Evolutionary conservation across 35 echinoderm and acorn worm species (phyloP).

Genomic region (Apostichopus californicus): DNA sequence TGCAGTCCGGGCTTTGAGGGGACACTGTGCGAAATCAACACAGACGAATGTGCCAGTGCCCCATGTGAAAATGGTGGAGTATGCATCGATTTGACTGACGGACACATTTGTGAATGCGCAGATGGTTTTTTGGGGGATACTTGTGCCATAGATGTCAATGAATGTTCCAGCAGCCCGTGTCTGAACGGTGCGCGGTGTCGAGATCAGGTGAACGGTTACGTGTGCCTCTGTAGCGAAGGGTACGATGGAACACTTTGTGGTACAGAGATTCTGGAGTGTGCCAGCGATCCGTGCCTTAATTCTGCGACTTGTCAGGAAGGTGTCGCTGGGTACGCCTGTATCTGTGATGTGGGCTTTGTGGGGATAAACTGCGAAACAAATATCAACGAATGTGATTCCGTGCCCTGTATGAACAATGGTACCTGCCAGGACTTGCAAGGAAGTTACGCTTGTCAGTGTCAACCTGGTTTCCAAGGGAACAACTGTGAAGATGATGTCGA

Average conservation of each 20-base stretch:
- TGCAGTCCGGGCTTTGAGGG: constrained; percentile 51
- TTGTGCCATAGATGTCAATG: constrained; percentile 69
- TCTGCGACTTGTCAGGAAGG: constrained; percentile 76
- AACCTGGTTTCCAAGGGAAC: constrained; percentile 43
- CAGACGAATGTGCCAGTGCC: constrained; percentile 60
- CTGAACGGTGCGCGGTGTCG: constrained; percentile 35
- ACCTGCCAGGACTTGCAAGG: constrained; percentile 18
- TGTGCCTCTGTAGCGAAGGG: constrained; percentile 51
- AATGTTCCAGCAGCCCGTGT: constrained; percentile 61
- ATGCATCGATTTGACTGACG: constrained; percentile 61
- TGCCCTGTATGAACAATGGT: constrained; percentile 80
- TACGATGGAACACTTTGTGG: constrained; percentile 32
- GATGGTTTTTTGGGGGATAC: constrained; percentile 60
- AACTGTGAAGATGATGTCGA: constrained; percentile 51
- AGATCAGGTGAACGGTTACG: constrained; percentile 61
- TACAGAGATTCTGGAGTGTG: constrained; percentile 53
- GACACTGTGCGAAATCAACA: constrained; percentile 52
- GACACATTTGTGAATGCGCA: constrained; percentile 59
- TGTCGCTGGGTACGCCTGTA: constrained; percentile 76
- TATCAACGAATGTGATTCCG: constrained; percentile 74
- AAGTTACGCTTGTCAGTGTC: constrained; percentile 39
- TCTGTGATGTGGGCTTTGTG: constrained; percentile 63
- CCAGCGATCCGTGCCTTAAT: constrained; percentile 59
- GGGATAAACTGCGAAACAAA: constrained; percentile 82
- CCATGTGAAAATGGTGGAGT: constrained; percentile 66